These are phyloP conservation scores for Cladopsammia gracilis DNA, from an alignment of 64 coral and sea anemone species.

Conservation along the genomic window DNA sequence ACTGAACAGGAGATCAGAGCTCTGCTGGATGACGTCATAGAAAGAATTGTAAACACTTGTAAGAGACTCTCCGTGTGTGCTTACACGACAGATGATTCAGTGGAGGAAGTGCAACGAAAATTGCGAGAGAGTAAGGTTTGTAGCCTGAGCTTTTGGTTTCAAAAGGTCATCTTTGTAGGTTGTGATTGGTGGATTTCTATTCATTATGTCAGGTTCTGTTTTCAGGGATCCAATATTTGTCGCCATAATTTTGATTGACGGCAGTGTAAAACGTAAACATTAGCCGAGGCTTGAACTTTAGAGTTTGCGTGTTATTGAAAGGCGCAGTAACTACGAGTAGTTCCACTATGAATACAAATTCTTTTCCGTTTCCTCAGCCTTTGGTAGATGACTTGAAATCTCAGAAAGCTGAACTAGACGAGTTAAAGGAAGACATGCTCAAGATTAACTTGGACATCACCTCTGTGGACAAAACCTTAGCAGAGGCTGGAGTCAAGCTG, in stretches of 20 bases:
- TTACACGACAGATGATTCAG: conserved; percentile 82
- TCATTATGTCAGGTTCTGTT: no score
- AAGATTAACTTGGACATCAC: conserved; percentile 39
- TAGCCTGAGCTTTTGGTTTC: not conserved
- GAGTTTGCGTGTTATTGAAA: not conserved
- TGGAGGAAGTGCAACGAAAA: conserved; percentile 85
- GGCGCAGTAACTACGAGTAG: no score
- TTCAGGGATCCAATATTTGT: no score
- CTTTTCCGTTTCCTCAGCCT: conserved; percentile 29
- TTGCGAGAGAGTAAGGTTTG: conserved; percentile 76
- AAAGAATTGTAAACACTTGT: conserved; percentile 67
- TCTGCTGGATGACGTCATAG: conserved; percentile 76
- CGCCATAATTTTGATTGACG: no score
- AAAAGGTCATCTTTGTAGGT: no score
- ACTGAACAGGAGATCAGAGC: conserved; percentile 72
- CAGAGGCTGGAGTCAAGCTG: conserved; percentile 61
- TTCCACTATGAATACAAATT: not conserved
- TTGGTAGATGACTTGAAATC: conserved; percentile 70
- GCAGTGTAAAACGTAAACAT: no score
- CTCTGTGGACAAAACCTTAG: conserved; percentile 39
- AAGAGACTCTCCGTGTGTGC: conserved; percentile 64
- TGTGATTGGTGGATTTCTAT: no score
- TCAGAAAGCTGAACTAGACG: conserved; percentile 73
- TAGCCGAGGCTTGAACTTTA: not conserved
- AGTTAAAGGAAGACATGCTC: conserved; percentile 79